Evolutionary conservation across 2,113 vertebrate species (phyloP), one percentile per base, ranked within the genome.

Genomic region (Ciconia boyciana): DNA sequence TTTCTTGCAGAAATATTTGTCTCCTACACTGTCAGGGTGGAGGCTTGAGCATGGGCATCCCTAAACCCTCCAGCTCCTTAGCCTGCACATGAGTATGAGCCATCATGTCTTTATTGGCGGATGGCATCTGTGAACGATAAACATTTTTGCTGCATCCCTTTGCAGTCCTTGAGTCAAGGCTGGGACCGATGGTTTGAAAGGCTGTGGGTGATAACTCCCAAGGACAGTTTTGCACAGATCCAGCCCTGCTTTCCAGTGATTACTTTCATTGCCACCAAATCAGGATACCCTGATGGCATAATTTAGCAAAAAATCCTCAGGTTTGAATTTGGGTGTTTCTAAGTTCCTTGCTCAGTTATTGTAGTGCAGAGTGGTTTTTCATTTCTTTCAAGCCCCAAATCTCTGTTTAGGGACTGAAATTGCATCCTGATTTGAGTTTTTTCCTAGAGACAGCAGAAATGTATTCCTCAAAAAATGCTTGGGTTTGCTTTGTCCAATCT

Each of bases 1-100:
- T 70, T 75, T 24, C 51, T 65, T 52, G 13, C 34, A 85, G 51
- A 74, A 52, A 29, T 39, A 32, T 29, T 76, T 36, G 1, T 29
- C 11, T 60, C 52, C 44, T 48, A 5, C 26, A 7, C 9, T 71
- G 13, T 29, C 0, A 0, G 19, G 8, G 8, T 44, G 34, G 41
- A 66, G 21, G 19, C 14, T 36, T 65, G 57, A 43, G 31, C 6
- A 16, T 7, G 11, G 31, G 2, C 26, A 55, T 29, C 51, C 58
- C 16, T 48, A 77, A 82, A 66, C 13, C 9, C 12, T 71, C n/a
- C 41, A 43, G 4, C 13, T 72, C n/a, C 20, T 28, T 20, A 64
- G 4, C 36, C 77, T 78, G 36, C n/a, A 24, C 0, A 0, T 55
- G 13, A 54, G 9, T 34, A 17, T 16, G 26, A 66, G 46, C 26